These are phyloP conservation scores for Anoplius nigerrimus DNA, from an alignment of 2,888 invertebrate species.

Conservation along the genomic window DNA sequence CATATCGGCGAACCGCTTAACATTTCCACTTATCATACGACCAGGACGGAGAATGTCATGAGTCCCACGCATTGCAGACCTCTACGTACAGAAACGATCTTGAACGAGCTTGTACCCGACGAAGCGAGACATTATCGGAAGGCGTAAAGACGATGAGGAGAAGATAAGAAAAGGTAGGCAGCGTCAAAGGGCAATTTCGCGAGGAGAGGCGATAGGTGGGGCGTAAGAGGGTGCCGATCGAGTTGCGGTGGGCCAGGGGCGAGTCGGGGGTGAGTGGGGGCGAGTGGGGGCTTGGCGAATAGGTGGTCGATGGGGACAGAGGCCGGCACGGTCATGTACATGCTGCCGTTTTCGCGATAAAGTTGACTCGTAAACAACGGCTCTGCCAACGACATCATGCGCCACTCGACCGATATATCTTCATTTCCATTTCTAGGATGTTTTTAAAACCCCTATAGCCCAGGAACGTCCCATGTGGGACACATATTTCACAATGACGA, in stretches of 20 bases:
- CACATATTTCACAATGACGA: slow-evolving; percentile 65
- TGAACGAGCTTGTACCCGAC: no score
- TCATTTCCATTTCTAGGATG: slow-evolving; percentile 63
- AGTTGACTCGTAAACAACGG: slow-evolving; percentile 68
- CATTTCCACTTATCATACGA: no score
- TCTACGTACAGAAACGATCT: no score
- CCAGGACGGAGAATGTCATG: no score
- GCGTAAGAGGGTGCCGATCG: no score
- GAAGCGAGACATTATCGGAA: no score
- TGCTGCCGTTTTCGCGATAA: slow-evolving; percentile 54
- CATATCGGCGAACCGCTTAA: not conserved
- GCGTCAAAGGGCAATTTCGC: no score
- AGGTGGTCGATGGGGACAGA: not conserved
- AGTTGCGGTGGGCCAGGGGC: slow-evolving; percentile 1
- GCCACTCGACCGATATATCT: slow-evolving; percentile 60
- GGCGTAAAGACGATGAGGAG: no score
- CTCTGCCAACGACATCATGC: slow-evolving; percentile 50
- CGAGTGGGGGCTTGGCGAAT: slow-evolving; percentile 1
- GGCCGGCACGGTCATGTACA: no score
- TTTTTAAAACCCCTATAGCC: slow-evolving; percentile 58
- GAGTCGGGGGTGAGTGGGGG: slow-evolving; percentile 5
- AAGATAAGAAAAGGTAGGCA: no score
- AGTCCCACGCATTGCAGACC: no score
- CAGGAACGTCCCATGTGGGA: slow-evolving; percentile 66
- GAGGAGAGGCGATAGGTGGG: no score